phyloP scores from a whole-genome alignment of 2,797 vertebrate species.

The Hephaestus fuliginosus region DNA sequence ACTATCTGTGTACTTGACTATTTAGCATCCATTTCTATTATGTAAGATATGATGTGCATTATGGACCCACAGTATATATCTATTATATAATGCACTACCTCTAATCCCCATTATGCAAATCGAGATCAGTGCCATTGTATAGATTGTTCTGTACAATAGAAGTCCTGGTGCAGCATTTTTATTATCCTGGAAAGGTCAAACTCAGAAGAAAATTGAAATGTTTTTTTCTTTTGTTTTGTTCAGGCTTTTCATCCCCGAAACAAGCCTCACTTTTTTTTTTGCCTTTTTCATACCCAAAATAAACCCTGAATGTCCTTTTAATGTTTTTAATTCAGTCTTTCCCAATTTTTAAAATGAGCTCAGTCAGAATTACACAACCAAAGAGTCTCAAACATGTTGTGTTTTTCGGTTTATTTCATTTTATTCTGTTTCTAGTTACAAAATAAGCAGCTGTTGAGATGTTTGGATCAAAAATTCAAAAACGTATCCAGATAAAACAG shows the following conservation, averaged over 20 bases:
- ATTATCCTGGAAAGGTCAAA: background rate
- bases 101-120: slow-evolving; percentile 60
- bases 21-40: slow-evolving; percentile 56
- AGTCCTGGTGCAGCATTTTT: background rate
- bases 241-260: background rate
- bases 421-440: background rate
- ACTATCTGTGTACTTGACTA: background rate
- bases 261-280: background rate
- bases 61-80: slow-evolving; percentile 19
- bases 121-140: background rate
- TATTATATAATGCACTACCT: slow-evolving; percentile 61
- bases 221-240: background rate
- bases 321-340: background rate
- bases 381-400: background rate
- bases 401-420: background rate
- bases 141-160: slow-evolving; percentile 8
- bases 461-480: background rate
- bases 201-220: background rate
- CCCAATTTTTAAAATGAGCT: background rate
- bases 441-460: background rate
- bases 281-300: background rate
- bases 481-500: background rate
- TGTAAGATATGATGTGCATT: slow-evolving; percentile 61
- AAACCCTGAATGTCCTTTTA: too few relatives aligned
- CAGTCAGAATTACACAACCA: background rate